Evolutionary conservation across 1,140 invertebrate genomes (phyloP), one percentile per base, ranked within the genome.

Genomic region (Sitophilus oryzae): DNA sequence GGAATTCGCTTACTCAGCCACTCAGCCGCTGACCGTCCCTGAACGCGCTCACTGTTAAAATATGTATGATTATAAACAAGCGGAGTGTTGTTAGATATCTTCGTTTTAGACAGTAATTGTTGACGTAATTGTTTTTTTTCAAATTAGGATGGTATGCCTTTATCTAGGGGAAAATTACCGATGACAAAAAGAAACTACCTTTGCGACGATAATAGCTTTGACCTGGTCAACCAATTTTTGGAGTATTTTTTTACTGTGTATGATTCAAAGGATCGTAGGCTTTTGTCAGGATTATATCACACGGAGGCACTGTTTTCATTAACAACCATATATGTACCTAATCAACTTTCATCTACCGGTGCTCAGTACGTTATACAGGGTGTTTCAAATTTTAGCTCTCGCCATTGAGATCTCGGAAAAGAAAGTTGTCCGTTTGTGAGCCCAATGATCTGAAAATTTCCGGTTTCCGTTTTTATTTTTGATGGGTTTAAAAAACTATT

Each of bases 241-340:
- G 82, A 89, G 49, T 84, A 90, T 68, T 94, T 88, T 72, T 93
- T 88, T 60, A 78, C 77, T 0, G 79, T 93, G 34, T 96, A 86
- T 66, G 93, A 95, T 74, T 84, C 83, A 11, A 82, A 81, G 9
- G 84, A 85, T 62, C 75, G 91, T n/a, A 81, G 85, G 56, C 75
- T 79, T 0, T 66, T 96, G 25, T 64, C 86, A 6, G 82, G 86
- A 52, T 88, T 92, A 0, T 96, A 96, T 69, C 86, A 93, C 66
- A 86, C 90, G 62, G 73, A 86, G 18, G 87, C 89, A 0, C 74
- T 79, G 51, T 85, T 93, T 64, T 91, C 89, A 3, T 73, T 91
- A 64, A 74, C 76, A 2, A 52, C 75, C 48, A 74, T 71, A 16
- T 77, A 79, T 57, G 57, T 73, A 35, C 64, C 52, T 14, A 67